Base-by-base conservation (phyloP, 1,140 invertebrate species). In the Drosophila grimshawi region DNA sequence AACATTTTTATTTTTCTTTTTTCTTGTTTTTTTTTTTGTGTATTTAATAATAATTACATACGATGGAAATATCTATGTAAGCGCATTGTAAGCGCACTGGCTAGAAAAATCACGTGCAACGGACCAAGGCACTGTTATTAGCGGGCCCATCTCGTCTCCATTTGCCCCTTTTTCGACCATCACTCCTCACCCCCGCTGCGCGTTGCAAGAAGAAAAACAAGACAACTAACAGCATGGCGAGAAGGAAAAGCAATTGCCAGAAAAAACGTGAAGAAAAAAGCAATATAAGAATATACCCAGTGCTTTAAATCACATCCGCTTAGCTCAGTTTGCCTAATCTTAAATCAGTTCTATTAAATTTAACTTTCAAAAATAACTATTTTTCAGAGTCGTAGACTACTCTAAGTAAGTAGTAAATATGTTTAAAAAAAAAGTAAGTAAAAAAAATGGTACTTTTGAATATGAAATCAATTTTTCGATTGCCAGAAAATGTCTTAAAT, bases 11-110 rank as follows among this genome's bases (percentile, higher is more conserved):
- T 68, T 52, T 57, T 19, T 33, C 45, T 61, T 5, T 33, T 52
- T 45, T 67, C 3, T 41, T 51, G 35, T 66, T 19, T 46, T 32
- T 29, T 43, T 52, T 41, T 30, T 48, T 70, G 8, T 63, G 43
- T 64, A 88, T 86, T 86, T 86, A 83, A 86, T 86, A 86, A 86
- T 86, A 78, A 86, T 88, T 83, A 76, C 83, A 82, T 78, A 82
- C 69, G 59, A 66, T 59, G 19, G 49, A 27, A 48, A 74, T n/a
- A 43, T 43, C 7, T 41, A 41, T 41, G 39, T 67, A 73, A 64
- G 35, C 52, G 62, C 48, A 73, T 39, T 59, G 63, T 51, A 59
- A 73, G 64, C 63, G 46, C 71, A 51, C 39, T 60, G 51, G 56
- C 76, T 63, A 78, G 70, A 86, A 86, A 81, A 88, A 88, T 82